Evolutionary conservation across 2,888 invertebrate species (phyloP), one percentile per base, ranked within the genome.

Genomic region (Craniophora ligustri): DNA sequence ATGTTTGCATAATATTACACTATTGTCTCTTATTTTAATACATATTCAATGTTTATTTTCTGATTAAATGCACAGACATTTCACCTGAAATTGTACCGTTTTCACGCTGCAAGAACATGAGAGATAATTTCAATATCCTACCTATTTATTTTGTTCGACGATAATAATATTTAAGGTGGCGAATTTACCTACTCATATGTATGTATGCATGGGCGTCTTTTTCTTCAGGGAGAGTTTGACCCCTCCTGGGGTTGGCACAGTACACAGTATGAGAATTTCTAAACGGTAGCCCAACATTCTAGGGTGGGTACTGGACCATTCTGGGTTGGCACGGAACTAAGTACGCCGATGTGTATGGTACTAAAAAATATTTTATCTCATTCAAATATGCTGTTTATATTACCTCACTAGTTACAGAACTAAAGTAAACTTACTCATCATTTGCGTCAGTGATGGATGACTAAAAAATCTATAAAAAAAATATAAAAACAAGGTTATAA

Each of bases 401-500:
- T 5, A n/a, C n/a, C n/a, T n/a, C n/a, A 26, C n/a, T 26, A 10
- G 1, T 26, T 26, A n/a, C n/a, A 26, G 7, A 28, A 11, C n/a
- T n/a, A 21, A 13, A 28, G n/a, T 32, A 21, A 34, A 32, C 32
- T 14, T 21, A 21, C 18, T 41, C 28, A 46, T 32, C n/a, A 32
- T 28, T 28, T 36, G 26, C 45, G 16, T 23, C 46, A 41, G 16
- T 34, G 14, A 6, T 26, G 10, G 11, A 46, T 32, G 16, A 32
- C 40, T 15, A 31, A 11, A 32, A 21, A 42, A 40, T 18, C 21
- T 21, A 42, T 50, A 55, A 49, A 60, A 45, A 49, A 30, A 30
- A 2, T 47, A 35, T 10, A 16, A 48, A 51, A 51, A 55, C 18
- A 35, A 48, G 18, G 7, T 47, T 54, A 14, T 36, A 47, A 46